Evolutionary conservation across 2,888 invertebrate genomes (phyloP), one percentile per base, ranked within the genome.

Genomic region (Ganaspis brasiliensis): DNA sequence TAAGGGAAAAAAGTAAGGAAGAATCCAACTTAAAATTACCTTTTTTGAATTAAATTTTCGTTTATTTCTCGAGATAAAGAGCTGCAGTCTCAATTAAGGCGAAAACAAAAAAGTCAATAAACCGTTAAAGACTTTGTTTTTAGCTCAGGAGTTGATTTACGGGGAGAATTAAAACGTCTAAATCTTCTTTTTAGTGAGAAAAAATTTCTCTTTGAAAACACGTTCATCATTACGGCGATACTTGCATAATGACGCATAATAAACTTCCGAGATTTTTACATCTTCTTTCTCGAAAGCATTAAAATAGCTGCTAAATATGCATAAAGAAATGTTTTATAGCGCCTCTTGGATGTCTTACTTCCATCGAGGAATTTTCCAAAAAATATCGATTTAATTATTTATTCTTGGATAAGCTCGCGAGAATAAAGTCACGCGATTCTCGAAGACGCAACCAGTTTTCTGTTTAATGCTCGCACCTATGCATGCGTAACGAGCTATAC

Each of bases 401-500:
- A 63, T 63, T 37, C 12, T 4, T 21, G 40, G 12, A 63, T 37
- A 63, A 40, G 21, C 6, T 63, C 24, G 14, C 8, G 49, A n/a
- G 49, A 49, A 49, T 77, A 49, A 70, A 73, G 75, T 77, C 77
- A 73, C 77, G 77, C 77, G 67, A 79, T 71, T 70, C 45, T 72
- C 40, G 45, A 40, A 59, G 40, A 40, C 21, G 59, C 74, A 79
- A 81, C 79, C 78, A 73, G 80, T 80, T 80, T 77, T 72, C 61
- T 80, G 81, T 81, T 82, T 85, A 84, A 86, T 84, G 85, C 63
- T 82, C 81, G 80, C 86, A 80, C 83, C 86, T 87, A 88, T 88
- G 88, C 87, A 88, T 87, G 86, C 86, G 83, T 88, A 89, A 89
- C 87, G 87, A 88, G 87, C 84, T 78, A 71, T 76, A 78, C 82